phyloP scores from a whole-genome alignment of 2,113 vertebrate genomes.

The Centropus bengalensis region DNA sequence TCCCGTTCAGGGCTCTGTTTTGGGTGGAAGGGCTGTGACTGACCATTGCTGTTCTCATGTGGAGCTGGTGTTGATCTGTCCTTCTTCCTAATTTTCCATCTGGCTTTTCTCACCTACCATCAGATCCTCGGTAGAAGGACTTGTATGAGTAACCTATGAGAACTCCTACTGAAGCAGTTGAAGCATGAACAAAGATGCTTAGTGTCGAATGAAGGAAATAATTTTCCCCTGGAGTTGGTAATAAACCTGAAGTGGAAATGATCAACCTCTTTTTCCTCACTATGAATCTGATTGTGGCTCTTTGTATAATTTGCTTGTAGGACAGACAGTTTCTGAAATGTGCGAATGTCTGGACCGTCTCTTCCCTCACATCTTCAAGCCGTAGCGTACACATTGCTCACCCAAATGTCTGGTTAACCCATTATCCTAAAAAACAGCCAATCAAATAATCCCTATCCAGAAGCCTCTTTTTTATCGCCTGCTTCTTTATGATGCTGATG shows the following conservation, averaged over 20 bases:
- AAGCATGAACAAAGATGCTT: neutral
- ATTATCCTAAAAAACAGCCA: conserved; percentile 23
- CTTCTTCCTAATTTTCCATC: neutral
- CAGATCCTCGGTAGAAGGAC: neutral
- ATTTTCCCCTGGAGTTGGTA: neutral
- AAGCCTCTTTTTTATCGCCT: neutral
- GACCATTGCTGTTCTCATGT: rapidly evolving
- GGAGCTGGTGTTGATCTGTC: neutral
- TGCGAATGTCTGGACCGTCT: neutral
- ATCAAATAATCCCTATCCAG: neutral
- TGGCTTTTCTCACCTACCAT: neutral
- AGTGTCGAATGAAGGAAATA: neutral
- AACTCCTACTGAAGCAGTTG: neutral
- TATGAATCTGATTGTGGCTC: neutral
- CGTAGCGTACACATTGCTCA: neutral
- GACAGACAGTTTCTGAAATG: neutral
- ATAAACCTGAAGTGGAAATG: neutral
- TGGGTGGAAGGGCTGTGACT: rapidly evolving
- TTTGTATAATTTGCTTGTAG: neutral
- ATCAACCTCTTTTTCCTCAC: neutral
- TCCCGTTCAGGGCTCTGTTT: neutral
- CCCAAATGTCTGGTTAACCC: conserved; percentile 12
- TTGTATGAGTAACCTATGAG: neutral
- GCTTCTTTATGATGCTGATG: neutral
- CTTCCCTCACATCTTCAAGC: neutral